These are phyloP conservation scores for Oreochromis spilurus DNA, from an alignment of 2,113 vertebrate genomes.

Conservation along the genomic window DNA sequence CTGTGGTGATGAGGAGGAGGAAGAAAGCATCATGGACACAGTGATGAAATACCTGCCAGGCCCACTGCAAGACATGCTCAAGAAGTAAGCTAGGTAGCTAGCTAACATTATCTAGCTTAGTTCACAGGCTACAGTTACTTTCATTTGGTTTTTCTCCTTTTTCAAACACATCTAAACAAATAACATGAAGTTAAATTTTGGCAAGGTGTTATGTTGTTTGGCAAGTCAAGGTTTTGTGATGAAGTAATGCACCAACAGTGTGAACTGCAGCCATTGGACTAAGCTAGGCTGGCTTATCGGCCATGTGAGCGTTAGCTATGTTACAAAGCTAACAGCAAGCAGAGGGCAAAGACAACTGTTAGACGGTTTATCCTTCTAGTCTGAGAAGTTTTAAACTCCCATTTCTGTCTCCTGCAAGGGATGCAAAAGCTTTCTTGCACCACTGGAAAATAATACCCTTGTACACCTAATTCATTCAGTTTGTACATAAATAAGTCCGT, in stretches of 20 bases:
- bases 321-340: slow-evolving; percentile 26
- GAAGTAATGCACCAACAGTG: slow-evolving; percentile 17
- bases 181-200: neutral
- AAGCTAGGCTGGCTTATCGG: neutral
- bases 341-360: slow-evolving; percentile 18
- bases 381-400: slow-evolving; percentile 44
- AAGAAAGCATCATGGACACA: slow-evolving; percentile 97
- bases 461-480: slow-evolving; percentile 37
- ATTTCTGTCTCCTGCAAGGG: slow-evolving; percentile 13
- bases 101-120: slow-evolving; percentile 32
- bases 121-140: slow-evolving; percentile 42
- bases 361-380: slow-evolving; percentile 40
- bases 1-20: slow-evolving; percentile 83
- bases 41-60: slow-evolving; percentile 98
- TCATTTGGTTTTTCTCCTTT: slow-evolving; percentile 1
- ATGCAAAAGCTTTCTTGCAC: slow-evolving; percentile 35
- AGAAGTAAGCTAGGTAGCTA: slow-evolving; percentile 80
- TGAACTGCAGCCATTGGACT: slow-evolving; percentile 18
- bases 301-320: slow-evolving; percentile 8
- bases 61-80: slow-evolving; percentile 97
- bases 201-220: neutral
- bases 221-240: neutral
- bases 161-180: neutral
- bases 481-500: slow-evolving; percentile 59
- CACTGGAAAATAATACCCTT: slow-evolving; percentile 16